Base-by-base conservation (phyloP, 2,888 invertebrate species). In the Sarcophaga variegata region DNA sequence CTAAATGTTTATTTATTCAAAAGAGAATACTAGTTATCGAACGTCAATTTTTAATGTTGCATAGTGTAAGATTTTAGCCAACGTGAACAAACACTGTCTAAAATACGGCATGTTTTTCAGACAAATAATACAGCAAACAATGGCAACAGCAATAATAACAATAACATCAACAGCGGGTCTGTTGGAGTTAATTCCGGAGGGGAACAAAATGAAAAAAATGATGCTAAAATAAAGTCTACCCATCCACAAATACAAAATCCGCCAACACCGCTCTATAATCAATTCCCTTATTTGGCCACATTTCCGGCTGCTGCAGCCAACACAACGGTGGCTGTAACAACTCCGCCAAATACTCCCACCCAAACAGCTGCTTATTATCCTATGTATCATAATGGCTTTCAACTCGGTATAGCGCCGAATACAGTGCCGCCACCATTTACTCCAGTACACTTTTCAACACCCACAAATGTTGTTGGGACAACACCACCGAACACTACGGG, bases 381-480 rank as follows among this genome's bases (percentile, higher is more conserved):
- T 20, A 93, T 93, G 93, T 93, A 93, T 89, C 93, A 93, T 83
- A 93, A 93, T 89, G 93, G 93, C 88, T 93, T 93, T 90, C 93
- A 93, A 85, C 81, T 93, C 75, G 91, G 92, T 27, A 92, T 93
- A 81, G 92, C 93, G 17, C 93, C 93, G 25, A 93, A 93, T 76
- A 90, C 93, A 47, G 93, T 92, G 79, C 93, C 93, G 86, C 93
- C 93, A 37, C 93, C 93, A 11, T 93, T 93, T 81, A 93, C 93
- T 4, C 93, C 93, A 8, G 93, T 93, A 54, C 93, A 93, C 81
- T 93, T 93, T 89, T 88, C 92, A 62, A 87, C 87, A 25, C 25
- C 81, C 69, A 63, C 78, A 91, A 91, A 84, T 69, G 71, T 76
- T 62, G 81, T 84, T 72, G 87, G 87, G 81, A 47, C 87, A 10